phyloP scores from a whole-genome alignment of 2,888 invertebrate species.

The Cantharis lateralis region DNA sequence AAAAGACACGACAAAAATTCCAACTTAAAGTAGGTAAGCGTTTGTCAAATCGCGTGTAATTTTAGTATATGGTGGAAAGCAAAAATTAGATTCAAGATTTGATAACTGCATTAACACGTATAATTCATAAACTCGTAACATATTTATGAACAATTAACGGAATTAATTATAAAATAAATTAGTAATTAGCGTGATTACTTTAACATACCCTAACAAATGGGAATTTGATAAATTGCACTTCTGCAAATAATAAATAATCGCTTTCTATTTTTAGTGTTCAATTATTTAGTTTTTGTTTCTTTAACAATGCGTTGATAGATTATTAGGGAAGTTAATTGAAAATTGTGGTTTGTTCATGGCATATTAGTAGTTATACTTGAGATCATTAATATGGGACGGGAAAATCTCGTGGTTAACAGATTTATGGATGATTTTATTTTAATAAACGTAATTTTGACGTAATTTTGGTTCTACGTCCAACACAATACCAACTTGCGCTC shows the following conservation, averaged over 20 bases:
- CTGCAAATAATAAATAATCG: neutral
- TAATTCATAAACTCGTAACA: neutral
- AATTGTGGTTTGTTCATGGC: neutral
- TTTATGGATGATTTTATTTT: neutral
- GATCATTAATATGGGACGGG: conserved; percentile 18
- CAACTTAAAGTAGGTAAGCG: neutral
- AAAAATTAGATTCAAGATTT: neutral
- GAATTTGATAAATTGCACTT: neutral
- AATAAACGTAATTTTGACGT: neutral
- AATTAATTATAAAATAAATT: neutral
- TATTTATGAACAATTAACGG: neutral
- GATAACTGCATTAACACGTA: neutral
- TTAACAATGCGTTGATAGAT: conserved; percentile 8
- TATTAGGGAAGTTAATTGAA: conserved; percentile 17
- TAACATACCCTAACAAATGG: neutral
- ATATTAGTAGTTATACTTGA: conserved; percentile 2
- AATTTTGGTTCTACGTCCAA: neutral
- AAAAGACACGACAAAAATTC: neutral
- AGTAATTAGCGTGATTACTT: neutral
- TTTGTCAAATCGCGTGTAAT: neutral
- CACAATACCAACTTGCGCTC: neutral
- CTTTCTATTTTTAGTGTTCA: neutral
- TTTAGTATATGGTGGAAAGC: neutral
- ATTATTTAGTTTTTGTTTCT: neutral
- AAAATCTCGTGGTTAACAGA: conserved; percentile 11